A percentile compares a stretch with the other conserved stretches of the same genome.
Evolutionary conservation across 37 sponge, comb jelly and placozoan genomes (phyloP).

Genomic region (Beroe forskalii): DNA sequence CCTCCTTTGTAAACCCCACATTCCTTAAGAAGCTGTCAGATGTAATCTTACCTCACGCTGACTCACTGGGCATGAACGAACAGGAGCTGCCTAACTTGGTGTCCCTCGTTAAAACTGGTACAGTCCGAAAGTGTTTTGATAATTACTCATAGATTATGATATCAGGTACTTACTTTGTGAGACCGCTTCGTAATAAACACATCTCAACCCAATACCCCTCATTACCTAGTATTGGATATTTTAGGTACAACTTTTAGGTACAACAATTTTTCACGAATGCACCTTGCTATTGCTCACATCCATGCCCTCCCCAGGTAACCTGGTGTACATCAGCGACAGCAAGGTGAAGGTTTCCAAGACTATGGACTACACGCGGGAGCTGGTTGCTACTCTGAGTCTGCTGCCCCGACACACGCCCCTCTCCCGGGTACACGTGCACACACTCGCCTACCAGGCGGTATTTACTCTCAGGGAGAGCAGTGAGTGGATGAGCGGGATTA

Average conservation of each 20-base stretch:
- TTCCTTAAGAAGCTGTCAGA: slow-evolving; percentile 69
- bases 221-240: too few species aligned
- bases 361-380: slow-evolving; percentile 70
- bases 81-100: slow-evolving; percentile 80
- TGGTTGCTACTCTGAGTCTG: slow-evolving; percentile 55
- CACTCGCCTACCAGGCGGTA: slow-evolving; percentile 82
- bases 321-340: slow-evolving; percentile 59
- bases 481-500: slow-evolving; percentile 70
- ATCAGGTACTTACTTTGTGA: too few species aligned
- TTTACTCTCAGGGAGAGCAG: slow-evolving; percentile 57
- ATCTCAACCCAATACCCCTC: too few species aligned
- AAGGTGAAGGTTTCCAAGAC: slow-evolving; percentile 57
- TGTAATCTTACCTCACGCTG: slow-evolving; percentile 74
- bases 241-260: too few species aligned
- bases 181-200: too few species aligned
- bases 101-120: slow-evolving; percentile 66
- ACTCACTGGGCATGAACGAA: slow-evolving; percentile 87
- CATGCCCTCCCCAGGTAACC: background rate
- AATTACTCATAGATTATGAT: too few species aligned
- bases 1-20: slow-evolving; percentile 71
- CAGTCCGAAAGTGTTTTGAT: too few species aligned
- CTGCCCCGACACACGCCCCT: slow-evolving; percentile 42
- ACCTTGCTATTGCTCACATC: too few species aligned
- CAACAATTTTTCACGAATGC: too few species aligned
- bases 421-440: slow-evolving; percentile 80